Base-by-base conservation (phyloP, 2,113 vertebrate genomes). In the Chrysochloris asiatica region DNA sequence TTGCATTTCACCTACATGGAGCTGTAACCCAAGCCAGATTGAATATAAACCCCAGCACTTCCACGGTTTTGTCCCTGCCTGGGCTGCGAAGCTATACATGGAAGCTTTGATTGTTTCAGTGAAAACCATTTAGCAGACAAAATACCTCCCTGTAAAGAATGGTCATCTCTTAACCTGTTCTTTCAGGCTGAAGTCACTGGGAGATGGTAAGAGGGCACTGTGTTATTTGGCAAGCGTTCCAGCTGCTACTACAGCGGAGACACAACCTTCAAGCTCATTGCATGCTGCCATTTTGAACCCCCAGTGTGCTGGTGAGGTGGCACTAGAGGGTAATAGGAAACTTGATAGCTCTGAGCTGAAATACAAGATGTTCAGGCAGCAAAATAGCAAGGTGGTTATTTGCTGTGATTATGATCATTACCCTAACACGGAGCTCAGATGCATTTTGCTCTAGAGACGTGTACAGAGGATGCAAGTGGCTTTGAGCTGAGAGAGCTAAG, bases 181-280 rank as follows among this genome's bases (percentile, higher is more conserved):
- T 97, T 98, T 97, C 97, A 98, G 98, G 98, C 98, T 59, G 90
- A 97, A 98, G 97, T 98, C 96, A n/a, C n/a, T n/a, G n/a, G n/a
- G n/a, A n/a, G n/a, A n/a, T n/a, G n/a, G n/a, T 83, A 97, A 97
- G 97, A 98, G 98, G 98, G 98, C 98, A 98, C 83, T 83, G 93
- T 97, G 98, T 98, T 98, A 98, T 98, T 98, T 98, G 98, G 99
- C 98, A 98, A 98, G 98, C 97, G 96, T 97, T 97, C 98, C 97
- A 98, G 97, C 96, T 96, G 90, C 93, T 97, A 90, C 96, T 97
- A 97, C 98, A 98, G 97, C 97, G 97, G 98, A 98, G 98, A 98
- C 96, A 97, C 97, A 98, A 98, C 98, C 98, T 98, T 97, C 8
- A 48, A 38, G 98, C 47, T 93, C 61, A 2, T 33, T 13, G 50